Conservation (phyloP, 2,797 vertebrate species). For the Carduelis carduelis region DNA sequence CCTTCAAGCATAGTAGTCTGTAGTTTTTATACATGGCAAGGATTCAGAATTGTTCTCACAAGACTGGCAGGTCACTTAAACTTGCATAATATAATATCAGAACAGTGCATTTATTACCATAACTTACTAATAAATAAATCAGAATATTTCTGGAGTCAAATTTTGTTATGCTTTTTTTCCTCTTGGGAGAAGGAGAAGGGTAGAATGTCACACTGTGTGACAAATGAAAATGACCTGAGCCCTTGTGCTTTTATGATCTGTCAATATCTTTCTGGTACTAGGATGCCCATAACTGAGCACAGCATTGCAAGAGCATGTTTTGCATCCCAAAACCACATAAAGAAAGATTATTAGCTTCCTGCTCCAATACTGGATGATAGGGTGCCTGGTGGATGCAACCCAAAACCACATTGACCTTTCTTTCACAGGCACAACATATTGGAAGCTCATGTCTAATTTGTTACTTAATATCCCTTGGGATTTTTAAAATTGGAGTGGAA, state of each 20-base stretch:
- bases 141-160: slow-evolving; percentile 18
- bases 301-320: slow-evolving; percentile 30
- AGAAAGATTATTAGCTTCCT: slow-evolving; percentile 51
- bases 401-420: slow-evolving; percentile 39
- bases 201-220: slow-evolving; percentile 43
- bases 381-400: slow-evolving; percentile 27
- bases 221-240: slow-evolving; percentile 58
- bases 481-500: slow-evolving; percentile 16
- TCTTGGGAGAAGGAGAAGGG: slow-evolving; percentile 16
- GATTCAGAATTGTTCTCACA: not conserved
- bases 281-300: slow-evolving; percentile 35
- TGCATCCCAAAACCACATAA: slow-evolving; percentile 48
- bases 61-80: slow-evolving; percentile 1
- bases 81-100: not conserved
- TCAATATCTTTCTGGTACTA: slow-evolving; percentile 60
- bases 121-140: slow-evolving; percentile 39
- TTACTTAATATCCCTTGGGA: not conserved
- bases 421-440: not conserved
- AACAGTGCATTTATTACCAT: slow-evolving; percentile 28
- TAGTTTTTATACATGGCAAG: rapidly evolving
- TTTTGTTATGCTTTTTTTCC: not conserved
- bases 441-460: slow-evolving; percentile 43
- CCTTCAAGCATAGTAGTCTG: not conserved
- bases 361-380: not conserved
- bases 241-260: slow-evolving; percentile 48